Evolutionary conservation across 2,797 vertebrate species (phyloP).

Genomic region (Hafferia zeledoni): DNA sequence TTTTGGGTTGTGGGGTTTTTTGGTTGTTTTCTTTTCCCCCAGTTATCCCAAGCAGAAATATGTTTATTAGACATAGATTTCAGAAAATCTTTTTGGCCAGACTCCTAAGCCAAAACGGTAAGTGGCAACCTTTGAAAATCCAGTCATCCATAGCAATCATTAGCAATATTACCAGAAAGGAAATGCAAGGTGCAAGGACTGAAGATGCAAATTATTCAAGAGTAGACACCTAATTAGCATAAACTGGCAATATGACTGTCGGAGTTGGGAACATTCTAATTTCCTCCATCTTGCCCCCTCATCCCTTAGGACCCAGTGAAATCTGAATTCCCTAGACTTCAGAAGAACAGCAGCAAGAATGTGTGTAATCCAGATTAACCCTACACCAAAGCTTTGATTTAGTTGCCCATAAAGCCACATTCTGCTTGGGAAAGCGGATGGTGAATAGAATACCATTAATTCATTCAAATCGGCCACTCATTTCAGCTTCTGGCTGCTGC

Average conservation of each 20-base stretch:
- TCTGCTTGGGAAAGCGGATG: neutral
- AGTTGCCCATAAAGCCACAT: neutral
- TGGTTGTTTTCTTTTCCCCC: neutral
- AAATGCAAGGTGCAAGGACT: neutral
- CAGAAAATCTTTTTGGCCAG: neutral
- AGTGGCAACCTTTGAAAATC: neutral
- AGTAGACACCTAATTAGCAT: neutral
- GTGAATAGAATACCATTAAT: neutral
- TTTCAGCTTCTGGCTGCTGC: neutral
- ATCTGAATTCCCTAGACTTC: neutral
- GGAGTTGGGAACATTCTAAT: neutral
- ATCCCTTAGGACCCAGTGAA: neutral
- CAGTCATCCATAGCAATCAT: neutral
- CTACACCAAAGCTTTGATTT: neutral
- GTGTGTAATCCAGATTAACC: neutral
- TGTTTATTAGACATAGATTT: neutral
- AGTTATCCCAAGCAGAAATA: neutral
- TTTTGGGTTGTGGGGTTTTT: neutral
- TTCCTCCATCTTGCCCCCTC: neutral
- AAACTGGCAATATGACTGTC: neutral
- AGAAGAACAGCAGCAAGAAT: neutral
- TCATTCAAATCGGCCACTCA: fast-evolving
- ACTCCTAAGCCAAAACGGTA: neutral
- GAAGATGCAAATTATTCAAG: neutral
- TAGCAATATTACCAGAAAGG: neutral